Evolutionary conservation across 2,888 invertebrate species (phyloP), one percentile per base, ranked within the genome.

Genomic region (Drosophila quinaria): DNA sequence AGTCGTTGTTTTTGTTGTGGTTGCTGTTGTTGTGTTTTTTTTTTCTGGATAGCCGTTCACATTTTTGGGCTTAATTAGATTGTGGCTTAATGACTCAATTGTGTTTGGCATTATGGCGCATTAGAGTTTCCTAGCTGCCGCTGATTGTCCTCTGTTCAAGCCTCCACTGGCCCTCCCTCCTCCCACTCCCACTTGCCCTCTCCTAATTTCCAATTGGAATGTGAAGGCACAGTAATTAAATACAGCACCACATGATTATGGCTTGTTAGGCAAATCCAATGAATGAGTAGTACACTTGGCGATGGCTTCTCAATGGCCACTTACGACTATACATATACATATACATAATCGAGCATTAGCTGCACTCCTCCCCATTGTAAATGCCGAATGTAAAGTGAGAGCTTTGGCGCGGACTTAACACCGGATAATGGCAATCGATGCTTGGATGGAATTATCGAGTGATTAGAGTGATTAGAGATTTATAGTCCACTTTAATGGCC

Each of bases 81-180:
- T 85, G 86, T 70, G 89, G 88, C 88, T 78, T 86, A 86, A 89
- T 86, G 86, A 86, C 87, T 86, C 86, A 86, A 86, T 86, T 86
- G 86, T 86, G 87, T 89, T 83, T 75, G 81, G 75, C 71, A 80
- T 81, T 82, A 82, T 63, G 80, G 77, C 68, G 83, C 70, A 76
- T 79, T 82, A 70, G 80, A 79, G 76, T 73, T 76, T 63, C 59
- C 41, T 61, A 46, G 41, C 15, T 59, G 52, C 41, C 35, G 71
- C 22, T 42, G 46, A 62, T 69, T 72, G 62, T 59, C 56, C 41
- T 49, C 37, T 33, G 39, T 10, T 37, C 15, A 42, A 13, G 19
- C 25, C 22, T n/a, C 22, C 6, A 8, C 13, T 8, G 15, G 37
- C 8, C 49, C 37, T 17, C 8, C 49, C 37, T n/a, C 22, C 3